Conservation (phyloP, 2,113 vertebrate species). For the Corythaixoides concolor region DNA sequence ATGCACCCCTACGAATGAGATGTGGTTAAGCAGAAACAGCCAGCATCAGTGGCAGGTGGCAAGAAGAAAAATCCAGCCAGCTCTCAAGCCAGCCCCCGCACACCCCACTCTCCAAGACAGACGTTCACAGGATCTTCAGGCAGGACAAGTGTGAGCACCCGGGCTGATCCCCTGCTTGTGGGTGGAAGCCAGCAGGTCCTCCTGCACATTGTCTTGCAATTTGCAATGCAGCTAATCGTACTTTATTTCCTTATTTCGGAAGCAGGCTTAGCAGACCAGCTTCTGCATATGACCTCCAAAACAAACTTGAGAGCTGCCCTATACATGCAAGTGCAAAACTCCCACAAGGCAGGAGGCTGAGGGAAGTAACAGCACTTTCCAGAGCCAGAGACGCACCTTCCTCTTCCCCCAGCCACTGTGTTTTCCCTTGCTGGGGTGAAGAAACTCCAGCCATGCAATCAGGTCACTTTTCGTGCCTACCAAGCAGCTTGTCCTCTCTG, state of each 20-base stretch:
- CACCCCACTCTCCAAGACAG: neutral
- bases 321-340: neutral
- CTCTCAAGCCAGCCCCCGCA: neutral
- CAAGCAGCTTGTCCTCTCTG: neutral
- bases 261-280: neutral
- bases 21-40: neutral
- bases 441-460: neutral
- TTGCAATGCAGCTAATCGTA: neutral
- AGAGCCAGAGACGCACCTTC: neutral
- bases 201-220: neutral
- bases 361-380: neutral
- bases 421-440: neutral
- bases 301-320: neutral
- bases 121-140: neutral
- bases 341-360: neutral
- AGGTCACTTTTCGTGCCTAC: neutral
- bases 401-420: neutral
- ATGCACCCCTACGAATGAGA: rapidly evolving
- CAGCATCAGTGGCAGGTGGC: neutral
- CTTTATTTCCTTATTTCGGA: neutral
- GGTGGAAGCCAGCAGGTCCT: neutral
- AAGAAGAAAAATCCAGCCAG: neutral
- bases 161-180: neutral
- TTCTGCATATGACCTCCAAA: neutral
- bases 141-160: neutral